These are phyloP conservation scores for Mesoclemmys tuberculata DNA, from an alignment of 2,113 vertebrate genomes.

Conservation along the genomic window DNA sequence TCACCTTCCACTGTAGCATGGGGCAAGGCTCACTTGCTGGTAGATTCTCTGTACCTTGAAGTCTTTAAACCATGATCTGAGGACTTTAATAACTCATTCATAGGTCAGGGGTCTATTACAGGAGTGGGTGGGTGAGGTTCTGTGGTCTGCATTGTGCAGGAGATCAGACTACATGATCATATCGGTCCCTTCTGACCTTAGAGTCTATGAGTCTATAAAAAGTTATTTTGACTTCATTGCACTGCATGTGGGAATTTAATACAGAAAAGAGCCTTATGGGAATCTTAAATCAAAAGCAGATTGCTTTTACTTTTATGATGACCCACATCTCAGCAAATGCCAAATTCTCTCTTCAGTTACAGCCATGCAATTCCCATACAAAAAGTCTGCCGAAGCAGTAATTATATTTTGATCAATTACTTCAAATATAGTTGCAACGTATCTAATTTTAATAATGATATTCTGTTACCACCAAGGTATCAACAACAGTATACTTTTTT, in stretches of 20 bases:
- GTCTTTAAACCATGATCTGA: too few species aligned
- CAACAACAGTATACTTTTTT: conserved; percentile 34
- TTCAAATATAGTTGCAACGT: conserved; percentile 15
- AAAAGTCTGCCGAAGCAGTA: not conserved
- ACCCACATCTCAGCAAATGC: not conserved
- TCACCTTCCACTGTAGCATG: too few species aligned
- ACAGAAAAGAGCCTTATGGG: not conserved
- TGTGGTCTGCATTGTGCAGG: too few species aligned
- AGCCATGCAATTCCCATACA: not conserved
- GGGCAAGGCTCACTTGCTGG: too few species aligned
- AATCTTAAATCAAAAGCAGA: not conserved
- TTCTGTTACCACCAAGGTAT: conserved; percentile 38
- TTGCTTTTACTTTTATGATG: not conserved
- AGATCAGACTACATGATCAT: too few species aligned
- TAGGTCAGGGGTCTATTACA: too few species aligned
- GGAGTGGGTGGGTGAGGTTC: too few species aligned
- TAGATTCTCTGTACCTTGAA: too few species aligned
- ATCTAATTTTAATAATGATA: not conserved
- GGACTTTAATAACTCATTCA: too few species aligned
- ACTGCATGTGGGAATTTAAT: not conserved
- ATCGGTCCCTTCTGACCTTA: too few species aligned
- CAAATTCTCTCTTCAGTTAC: not conserved
- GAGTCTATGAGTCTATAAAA: not conserved
- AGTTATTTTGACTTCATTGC: not conserved
- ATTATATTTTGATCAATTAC: conserved; percentile 11